Evolutionary conservation across 2,888 invertebrate genomes (phyloP), one percentile per base, ranked within the genome.

Genomic region (Cataglyphis albicans): DNA sequence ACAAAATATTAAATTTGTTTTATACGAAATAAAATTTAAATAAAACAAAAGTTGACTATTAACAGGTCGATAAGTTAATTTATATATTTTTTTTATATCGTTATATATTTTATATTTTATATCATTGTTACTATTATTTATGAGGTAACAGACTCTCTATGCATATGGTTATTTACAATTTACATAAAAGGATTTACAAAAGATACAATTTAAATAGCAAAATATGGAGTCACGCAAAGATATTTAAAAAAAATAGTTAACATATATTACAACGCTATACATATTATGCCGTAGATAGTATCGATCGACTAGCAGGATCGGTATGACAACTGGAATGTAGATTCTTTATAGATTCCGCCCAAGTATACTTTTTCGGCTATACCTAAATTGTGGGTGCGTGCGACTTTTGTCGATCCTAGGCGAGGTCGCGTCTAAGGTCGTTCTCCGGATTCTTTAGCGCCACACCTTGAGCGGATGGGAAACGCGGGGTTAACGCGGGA

Each of bases 401-500:
- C 18, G 41, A 29, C 57, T 76, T 76, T 67, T 55, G 55, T 76
- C 29, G 35, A 78, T 21, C 67, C 75, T 65, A 65, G 73, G 63
- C 84, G 87, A 87, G 87, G 88, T 87, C 87, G 87, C 61, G 68
- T 44, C 84, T 86, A 68, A 88, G 90, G 91, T 87, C 88, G 87
- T 88, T 87, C 82, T 59, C 72, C 87, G 81, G 81, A 83, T 86
- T 88, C 87, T 57, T 57, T 81, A 86, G 87, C 88, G 89, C 90
- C 90, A 88, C 91, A 88, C 91, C 91, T 87, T 88, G 86, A 82
- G 85, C 82, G 88, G 85, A 85, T 78, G 76, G 84, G 84, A 74
- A 18, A 81, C 74, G 68, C 72, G 82, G 82, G 82, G 78, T 76
- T 83, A 75, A 63, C 64, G 68, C 74, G 68, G 85, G 76, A 81